Base-by-base conservation (phyloP, 2,888 invertebrate species). In the Morpho deidamia region DNA sequence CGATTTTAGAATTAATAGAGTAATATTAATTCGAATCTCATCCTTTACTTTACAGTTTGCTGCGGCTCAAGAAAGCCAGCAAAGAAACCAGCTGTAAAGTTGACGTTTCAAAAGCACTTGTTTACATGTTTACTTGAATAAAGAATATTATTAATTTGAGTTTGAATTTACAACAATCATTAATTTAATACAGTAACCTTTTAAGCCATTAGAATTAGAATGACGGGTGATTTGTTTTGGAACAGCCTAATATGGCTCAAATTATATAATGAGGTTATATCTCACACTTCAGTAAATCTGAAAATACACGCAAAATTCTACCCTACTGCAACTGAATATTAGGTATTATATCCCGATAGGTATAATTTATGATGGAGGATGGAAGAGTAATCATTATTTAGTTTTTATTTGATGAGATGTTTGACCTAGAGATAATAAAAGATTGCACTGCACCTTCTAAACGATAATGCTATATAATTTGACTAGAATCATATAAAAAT, bases 191-290 rank as follows among this genome's bases (percentile, higher is more conserved):
- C 38, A 32, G 37, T 46, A 46, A 46, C 38, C 46, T 46, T 46
- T 32, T 39, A 8, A 39, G 39, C 23, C 38, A 46, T 38, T 46
- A 11, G 23, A 11, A 14, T 37, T 14, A 37, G n/a, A 11, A 33
- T 8, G 11, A 33, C 23, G 33, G 40, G 43, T 51, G 46, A 47
- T 47, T 42, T 44, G 46, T 48, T 23, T 39, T 46, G 34, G 41
- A 34, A 45, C 34, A 49, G 44, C 51, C 44, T 44, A 51, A 51
- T 44, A 39, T 44, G 32, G 32, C 37, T 11, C 37, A 44, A 44
- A 39, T 34, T 33, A 44, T 34, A 40, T 51, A 51, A 51, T 40
- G 51, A 44, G 46, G 44, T 11, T 44, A 40, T 8, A 43, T 51
- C 40, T 40, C 49, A 50, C 43, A 42, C 39, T 8, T 46, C 23